Percentiles rank a stretch among this genome's conserved stretches.
phyloP scores from a whole-genome alignment of 2,113 vertebrate genomes.

The Nycticryphes semicollaris region DNA sequence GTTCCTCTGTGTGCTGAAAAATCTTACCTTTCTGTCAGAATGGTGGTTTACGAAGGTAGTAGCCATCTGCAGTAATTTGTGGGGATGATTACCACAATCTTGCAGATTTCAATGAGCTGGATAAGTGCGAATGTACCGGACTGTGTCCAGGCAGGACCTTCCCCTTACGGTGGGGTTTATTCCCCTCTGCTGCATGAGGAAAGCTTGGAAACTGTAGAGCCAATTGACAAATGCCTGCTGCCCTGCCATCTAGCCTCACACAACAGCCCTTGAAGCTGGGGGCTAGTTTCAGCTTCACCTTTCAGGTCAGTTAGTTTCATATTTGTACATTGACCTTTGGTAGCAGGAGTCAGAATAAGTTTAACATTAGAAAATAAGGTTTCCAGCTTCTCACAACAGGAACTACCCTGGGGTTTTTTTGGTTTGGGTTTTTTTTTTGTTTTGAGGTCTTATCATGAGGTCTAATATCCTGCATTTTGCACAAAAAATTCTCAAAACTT shows the following conservation, averaged over 20 bases:
- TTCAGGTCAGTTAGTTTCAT: background rate
- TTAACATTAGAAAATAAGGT: background rate
- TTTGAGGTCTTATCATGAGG: background rate
- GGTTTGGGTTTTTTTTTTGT: background rate
- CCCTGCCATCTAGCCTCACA: accelerated
- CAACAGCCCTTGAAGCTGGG: background rate
- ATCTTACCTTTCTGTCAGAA: background rate
- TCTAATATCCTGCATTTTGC: background rate
- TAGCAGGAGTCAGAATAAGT: background rate
- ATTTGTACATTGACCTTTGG: accelerated
- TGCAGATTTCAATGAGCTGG: accelerated
- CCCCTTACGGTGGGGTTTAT: accelerated
- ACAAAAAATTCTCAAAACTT: background rate
- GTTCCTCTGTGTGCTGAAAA: background rate
- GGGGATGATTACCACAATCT: accelerated
- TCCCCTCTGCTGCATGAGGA: accelerated
- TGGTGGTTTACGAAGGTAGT: background rate
- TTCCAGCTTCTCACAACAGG: background rate
- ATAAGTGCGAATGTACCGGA: accelerated
- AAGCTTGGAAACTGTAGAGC: no score
- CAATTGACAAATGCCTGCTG: accelerated
- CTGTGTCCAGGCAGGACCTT: accelerated
- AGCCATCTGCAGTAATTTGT: no score
- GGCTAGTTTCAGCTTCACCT: background rate
- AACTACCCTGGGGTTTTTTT: background rate